phyloP scores from a whole-genome alignment of 2,888 invertebrate species.

The Agriopis leucophaearia region DNA sequence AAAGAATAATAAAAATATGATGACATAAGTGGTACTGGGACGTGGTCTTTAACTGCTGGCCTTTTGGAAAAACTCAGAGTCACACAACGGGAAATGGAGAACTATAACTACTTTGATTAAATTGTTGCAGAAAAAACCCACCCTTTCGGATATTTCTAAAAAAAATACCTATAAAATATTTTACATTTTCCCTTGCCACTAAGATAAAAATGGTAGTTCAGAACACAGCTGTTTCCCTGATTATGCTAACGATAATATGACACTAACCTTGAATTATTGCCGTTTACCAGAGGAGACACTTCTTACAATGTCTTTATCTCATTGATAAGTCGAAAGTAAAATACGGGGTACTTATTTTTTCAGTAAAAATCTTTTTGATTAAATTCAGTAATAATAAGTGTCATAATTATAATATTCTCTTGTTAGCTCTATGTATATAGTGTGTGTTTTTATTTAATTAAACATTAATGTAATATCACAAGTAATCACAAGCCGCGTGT shows the following conservation, averaged over 20 bases:
- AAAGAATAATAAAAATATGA: no score
- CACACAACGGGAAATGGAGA: no score
- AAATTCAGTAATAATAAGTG: no score
- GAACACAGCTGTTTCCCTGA: conserved; percentile 61
- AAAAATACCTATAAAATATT: background rate
- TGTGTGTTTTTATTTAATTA: no score
- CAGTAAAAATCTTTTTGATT: background rate
- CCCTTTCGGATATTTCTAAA: background rate
- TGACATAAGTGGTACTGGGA: no score
- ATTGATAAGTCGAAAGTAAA: conserved; percentile 12
- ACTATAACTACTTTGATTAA: background rate
- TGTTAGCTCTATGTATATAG: no score
- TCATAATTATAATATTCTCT: no score
- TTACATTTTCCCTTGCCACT: conserved; percentile 9
- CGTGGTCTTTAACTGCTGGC: no score
- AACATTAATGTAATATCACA: no score
- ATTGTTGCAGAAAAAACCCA: background rate
- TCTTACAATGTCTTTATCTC: conserved; percentile 32
- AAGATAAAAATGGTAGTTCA: conserved; percentile 42
- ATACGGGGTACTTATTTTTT: background rate
- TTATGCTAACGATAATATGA: conserved; percentile 71
- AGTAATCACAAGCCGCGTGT: no score
- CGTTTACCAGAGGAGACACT: conserved; percentile 38
- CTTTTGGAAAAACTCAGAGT: no score
- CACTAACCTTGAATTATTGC: conserved; percentile 58